Evolutionary conservation across 2,113 vertebrate species (phyloP), one percentile per base, ranked within the genome.

Genomic region (Arothron firmamentum): DNA sequence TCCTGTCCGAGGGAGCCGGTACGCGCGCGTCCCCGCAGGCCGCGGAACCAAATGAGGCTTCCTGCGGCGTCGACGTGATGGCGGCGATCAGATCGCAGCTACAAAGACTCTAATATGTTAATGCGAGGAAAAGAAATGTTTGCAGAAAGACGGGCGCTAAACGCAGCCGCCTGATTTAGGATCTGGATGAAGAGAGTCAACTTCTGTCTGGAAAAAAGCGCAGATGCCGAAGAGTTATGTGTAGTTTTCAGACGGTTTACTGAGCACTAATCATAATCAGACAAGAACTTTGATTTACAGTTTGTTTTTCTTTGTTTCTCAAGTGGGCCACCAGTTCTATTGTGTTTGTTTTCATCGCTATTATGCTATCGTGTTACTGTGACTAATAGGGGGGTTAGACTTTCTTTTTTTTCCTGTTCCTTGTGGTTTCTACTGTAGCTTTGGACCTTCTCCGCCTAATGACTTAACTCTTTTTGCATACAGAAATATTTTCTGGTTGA

Each of bases 1-100:
- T 88, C 76, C 87, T 85, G 75, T 75, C 70, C 70, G 62, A 81
- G 67, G 65, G 58, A 81, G 68, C 66, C 78, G 74, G 75, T 80
- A 60, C 72, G 60, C 67, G 67, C 75, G 12, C 34, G 67, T 64
- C 78, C 71, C 83, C 79, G 51, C 67, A 81, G 80, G 80, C 75
- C 80, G 74, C 63, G 67, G 58, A 59, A 77, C 60, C 57, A 19
- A 79, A 70, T 62, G 52, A 74, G 55, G 70, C 56, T 70, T 69
- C 84, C 71, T 12, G 41, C 48, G 41, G 64, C 52, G 65, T 58
- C 17, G 28, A 53, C 19, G 45, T 52, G 59, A 50, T 83, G 79
- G 68, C 69, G 67, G 60, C 56, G 63, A 64, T 79, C 52, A 20
- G 56, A 57, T 76, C 70, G 19, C 63, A 65, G 58, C 73, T 72